These are phyloP conservation scores for Campoletis sonorensis DNA, from an alignment of 1,140 invertebrate species.

Conservation along the genomic window DNA sequence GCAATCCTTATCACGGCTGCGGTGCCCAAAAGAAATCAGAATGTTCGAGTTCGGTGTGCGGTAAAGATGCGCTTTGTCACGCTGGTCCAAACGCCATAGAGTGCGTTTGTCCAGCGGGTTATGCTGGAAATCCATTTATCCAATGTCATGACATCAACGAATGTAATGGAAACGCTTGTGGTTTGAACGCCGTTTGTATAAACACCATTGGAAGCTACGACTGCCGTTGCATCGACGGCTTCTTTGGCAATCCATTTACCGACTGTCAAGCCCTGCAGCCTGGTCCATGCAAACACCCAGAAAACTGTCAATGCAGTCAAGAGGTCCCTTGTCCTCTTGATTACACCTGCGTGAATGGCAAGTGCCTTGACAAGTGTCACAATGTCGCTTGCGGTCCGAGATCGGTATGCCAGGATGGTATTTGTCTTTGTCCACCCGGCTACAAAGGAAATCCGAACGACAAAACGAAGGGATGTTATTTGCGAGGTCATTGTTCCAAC, in stretches of 20 bases:
- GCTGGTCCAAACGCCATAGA: conserved; percentile 85
- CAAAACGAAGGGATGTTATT: conserved; percentile 81
- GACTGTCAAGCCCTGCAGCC: conserved; percentile 84
- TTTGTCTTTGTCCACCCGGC: conserved; percentile 87
- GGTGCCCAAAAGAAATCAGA: conserved; percentile 82
- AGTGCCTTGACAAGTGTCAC: conserved; percentile 86
- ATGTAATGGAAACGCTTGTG: conserved; percentile 88
- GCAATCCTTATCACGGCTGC: conserved; percentile 92
- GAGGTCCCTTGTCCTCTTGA: conserved; percentile 85
- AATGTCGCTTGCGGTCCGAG: conserved; percentile 87
- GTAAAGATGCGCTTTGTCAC: conserved; percentile 86
- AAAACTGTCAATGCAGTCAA: conserved; percentile 82
- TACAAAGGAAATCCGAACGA: conserved; percentile 88
- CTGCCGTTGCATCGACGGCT: conserved; percentile 89
- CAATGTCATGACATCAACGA: conserved; percentile 92
- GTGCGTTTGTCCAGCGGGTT: conserved; percentile 89
- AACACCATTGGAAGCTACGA: conserved; percentile 92
- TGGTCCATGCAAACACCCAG: conserved; percentile 82
- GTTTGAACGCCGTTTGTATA: conserved; percentile 90
- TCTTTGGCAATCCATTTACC: conserved; percentile 90
- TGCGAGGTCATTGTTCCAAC: conserved; percentile 84
- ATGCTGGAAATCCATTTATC: conserved; percentile 90
- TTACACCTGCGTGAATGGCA: conserved; percentile 82
- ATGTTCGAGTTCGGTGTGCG: conserved; percentile 86
- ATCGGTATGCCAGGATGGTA: conserved; percentile 87